phyloP scores from a whole-genome alignment of 1,140 invertebrate genomes.

The Caenorhabditis briggsae region DNA sequence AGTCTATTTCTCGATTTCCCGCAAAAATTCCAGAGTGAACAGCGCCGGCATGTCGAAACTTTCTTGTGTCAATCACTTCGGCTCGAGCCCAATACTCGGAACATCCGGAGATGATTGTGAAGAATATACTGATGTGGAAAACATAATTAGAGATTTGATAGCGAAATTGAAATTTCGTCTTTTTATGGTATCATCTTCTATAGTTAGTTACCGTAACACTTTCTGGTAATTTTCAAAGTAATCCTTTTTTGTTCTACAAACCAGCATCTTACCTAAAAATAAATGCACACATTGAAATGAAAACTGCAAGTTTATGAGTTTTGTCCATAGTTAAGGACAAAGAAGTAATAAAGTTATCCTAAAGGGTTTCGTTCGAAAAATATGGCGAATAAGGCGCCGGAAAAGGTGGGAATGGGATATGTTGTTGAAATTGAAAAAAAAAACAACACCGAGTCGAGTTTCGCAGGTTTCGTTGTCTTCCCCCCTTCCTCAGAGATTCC shows the following conservation, averaged over 20 bases:
- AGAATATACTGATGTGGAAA: conserved; percentile 2
- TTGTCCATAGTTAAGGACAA: background rate
- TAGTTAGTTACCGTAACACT: too few relatives aligned
- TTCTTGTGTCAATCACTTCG: conserved; percentile 48
- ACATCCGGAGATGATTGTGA: conserved; percentile 15
- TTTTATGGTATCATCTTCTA: too few relatives aligned
- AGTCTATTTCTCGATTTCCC: conserved; percentile 36
- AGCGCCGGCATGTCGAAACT: conserved; percentile 6
- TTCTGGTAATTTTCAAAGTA: too few relatives aligned
- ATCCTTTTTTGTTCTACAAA: background rate
- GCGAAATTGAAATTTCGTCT: too few relatives aligned
- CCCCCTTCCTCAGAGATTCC: background rate
- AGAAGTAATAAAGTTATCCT: background rate
- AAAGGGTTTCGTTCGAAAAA: conserved; percentile 21
- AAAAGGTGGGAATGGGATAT: conserved; percentile 38
- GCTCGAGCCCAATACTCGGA: conserved; percentile 41
- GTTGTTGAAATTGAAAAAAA: conserved; percentile 46
- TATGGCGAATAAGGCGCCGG: background rate
- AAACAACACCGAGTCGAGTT: background rate
- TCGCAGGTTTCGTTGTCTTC: conserved; percentile 14
- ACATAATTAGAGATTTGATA: background rate
- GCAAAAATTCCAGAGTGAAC: conserved; percentile 31
- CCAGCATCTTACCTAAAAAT: conserved; percentile 8
- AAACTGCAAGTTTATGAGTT: conserved; percentile 36
- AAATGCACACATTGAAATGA: conserved; percentile 38